A percentile compares a stretch with the other conserved stretches of the same genome.
Conservation (phyloP, 2,113 vertebrate genomes). For the Sphyrna mokarran region DNA sequence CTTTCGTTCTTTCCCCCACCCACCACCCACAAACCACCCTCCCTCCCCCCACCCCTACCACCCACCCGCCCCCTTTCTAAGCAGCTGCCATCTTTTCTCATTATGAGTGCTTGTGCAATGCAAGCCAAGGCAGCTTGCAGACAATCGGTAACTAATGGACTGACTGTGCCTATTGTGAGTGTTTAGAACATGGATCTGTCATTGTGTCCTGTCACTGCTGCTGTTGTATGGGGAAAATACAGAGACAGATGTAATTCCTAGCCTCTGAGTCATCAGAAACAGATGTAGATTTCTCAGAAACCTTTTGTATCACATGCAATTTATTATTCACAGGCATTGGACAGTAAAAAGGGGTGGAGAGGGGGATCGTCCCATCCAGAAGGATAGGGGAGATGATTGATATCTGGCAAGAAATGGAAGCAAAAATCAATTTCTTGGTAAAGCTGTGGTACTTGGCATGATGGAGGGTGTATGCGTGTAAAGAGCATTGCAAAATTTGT, state of each 20-base stretch:
- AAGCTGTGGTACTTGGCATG: slow-evolving; percentile 28
- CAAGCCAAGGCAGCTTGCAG: slow-evolving; percentile 51
- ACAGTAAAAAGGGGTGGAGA: slow-evolving; percentile 33
- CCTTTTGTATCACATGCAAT: slow-evolving; percentile 33
- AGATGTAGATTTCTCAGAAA: slow-evolving; percentile 37
- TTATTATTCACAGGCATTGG: slow-evolving; percentile 35
- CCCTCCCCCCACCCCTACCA: slow-evolving; percentile 37
- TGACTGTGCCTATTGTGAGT: slow-evolving; percentile 56
- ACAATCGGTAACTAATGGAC: slow-evolving; percentile 59
- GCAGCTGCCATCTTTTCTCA: slow-evolving; percentile 70
- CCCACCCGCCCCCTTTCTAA: slow-evolving; percentile 56
- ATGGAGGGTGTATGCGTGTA: neutral
- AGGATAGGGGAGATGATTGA: slow-evolving; percentile 29
- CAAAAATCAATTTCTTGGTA: slow-evolving; percentile 33
- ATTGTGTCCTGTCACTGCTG: slow-evolving; percentile 49
- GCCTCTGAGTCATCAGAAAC: slow-evolving; percentile 32
- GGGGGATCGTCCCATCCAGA: slow-evolving; percentile 23
- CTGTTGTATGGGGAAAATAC: slow-evolving; percentile 30
- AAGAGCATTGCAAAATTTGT: neutral
- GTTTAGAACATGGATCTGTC: slow-evolving; percentile 52
- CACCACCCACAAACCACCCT: slow-evolving; percentile 47
- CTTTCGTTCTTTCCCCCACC: slow-evolving; percentile 42
- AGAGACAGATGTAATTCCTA: slow-evolving; percentile 38
- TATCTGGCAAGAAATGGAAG: slow-evolving; percentile 25
- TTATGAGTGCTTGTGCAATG: slow-evolving; percentile 55